Conservation (phyloP, 2,888 invertebrate species). For the Strigamia crassipes region DNA sequence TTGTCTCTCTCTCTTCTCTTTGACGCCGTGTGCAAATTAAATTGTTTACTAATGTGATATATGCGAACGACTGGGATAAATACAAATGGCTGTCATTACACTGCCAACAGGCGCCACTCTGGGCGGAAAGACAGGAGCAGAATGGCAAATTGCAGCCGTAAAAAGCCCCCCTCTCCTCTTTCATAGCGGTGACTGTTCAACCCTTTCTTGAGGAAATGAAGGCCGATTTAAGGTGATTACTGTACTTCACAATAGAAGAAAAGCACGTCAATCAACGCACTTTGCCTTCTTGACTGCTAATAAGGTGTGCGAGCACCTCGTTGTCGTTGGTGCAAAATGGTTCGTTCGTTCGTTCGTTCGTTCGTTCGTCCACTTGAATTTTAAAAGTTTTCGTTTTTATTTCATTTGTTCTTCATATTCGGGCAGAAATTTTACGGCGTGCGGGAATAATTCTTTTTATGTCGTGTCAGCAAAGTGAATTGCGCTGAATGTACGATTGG, state of each 20-base stretch:
- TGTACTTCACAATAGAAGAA: slow-evolving; percentile 41
- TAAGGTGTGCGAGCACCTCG: slow-evolving; percentile 25
- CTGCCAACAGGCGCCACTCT: slow-evolving; percentile 42
- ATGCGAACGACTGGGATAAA: slow-evolving; percentile 47
- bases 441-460: background rate
- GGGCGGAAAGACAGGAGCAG: slow-evolving; percentile 40
- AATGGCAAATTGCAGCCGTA: slow-evolving; percentile 42
- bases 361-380: background rate
- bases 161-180: slow-evolving; percentile 33
- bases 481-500: background rate
- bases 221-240: slow-evolving; percentile 39
- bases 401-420: background rate
- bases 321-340: background rate
- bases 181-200: slow-evolving; percentile 10
- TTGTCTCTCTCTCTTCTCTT: background rate
- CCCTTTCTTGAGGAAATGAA: slow-evolving; percentile 43
- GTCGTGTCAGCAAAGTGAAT: background rate
- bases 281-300: slow-evolving; percentile 29
- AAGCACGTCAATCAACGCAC: slow-evolving; percentile 39
- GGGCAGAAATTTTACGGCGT: background rate
- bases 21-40: slow-evolving; percentile 44
- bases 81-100: slow-evolving; percentile 46
- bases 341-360: too few species aligned
- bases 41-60: slow-evolving; percentile 48
- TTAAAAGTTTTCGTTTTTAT: background rate